Base-by-base conservation (phyloP, 2,113 vertebrate species). In the Callorhinus ursinus region DNA sequence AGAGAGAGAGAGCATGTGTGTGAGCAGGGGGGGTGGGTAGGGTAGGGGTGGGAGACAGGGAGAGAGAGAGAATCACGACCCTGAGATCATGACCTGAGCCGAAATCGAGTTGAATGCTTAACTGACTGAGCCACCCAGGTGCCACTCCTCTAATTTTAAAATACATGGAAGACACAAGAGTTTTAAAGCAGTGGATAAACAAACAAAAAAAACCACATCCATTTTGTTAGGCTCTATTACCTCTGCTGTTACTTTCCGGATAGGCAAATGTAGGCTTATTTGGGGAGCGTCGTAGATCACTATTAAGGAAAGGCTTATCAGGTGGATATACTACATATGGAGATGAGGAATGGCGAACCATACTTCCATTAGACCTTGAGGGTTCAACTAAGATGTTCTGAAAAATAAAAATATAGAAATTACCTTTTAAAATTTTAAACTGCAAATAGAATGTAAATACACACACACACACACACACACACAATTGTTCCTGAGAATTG, bases 171-270 rank as follows among this genome's bases (percentile, higher is more conserved):
- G 76, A 84, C 1, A 81, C 59, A 96, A 89, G 59, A 90, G 33
- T 63, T 83, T 95, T 81, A 85, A 89, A 90, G 13, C 33, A 86
- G 26, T 21, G 15, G 67, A 16, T 53, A 84, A 93, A 74, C 39
- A 86, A 12, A 88, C 33, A 85, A 59, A 51, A 84, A 67, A 72
- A 22, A 46, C 39, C 39, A 42, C 18, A 88, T 81, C 46, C 83
- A 31, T n/a, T 94, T 88, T 57, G 9, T 80, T 81, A 81, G 55
- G 31, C 18, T 86, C 82, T 16, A 15, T 98, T 98, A 99, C 99
- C 99, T 99, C 98, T 99, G 90, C 99, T 99, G 98, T 99, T 99
- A 98, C 99, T 99, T 98, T 99, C 99, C 63, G 99, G 99, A 97
- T 99, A 99, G 1, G 99, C 99, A 98, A 99, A 98, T 8, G 99